These are phyloP conservation scores for Malacosoma neustria DNA, from an alignment of 2,888 invertebrate genomes.

Conservation along the genomic window DNA sequence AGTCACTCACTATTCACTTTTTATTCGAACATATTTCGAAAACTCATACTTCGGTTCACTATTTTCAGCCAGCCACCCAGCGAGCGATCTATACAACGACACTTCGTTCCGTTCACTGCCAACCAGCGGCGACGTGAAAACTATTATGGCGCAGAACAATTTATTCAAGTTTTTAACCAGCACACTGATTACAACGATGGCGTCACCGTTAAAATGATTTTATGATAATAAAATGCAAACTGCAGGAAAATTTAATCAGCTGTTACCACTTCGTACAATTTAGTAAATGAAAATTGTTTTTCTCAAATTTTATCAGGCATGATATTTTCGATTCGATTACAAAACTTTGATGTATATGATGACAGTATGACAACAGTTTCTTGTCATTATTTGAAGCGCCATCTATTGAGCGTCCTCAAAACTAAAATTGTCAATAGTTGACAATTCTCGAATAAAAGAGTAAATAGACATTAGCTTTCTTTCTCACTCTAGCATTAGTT, in stretches of 20 bases:
- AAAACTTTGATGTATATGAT: no score
- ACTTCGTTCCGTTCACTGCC: conserved; percentile 72
- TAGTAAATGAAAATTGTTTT: not conserved
- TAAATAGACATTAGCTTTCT: no score
- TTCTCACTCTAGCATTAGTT: no score
- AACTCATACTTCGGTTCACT: conserved; percentile 73
- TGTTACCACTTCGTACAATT: not conserved
- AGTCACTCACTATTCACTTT: conserved; percentile 70
- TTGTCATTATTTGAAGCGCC: no score
- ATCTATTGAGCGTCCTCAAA: no score
- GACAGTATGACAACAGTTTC: no score
- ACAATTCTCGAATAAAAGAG: no score
- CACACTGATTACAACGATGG: conserved; percentile 25
- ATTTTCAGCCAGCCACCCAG: conserved; percentile 70
- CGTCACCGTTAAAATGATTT: conserved; percentile 14
- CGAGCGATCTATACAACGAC: conserved; percentile 70
- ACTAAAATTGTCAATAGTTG: no score
- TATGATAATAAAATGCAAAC: not conserved
- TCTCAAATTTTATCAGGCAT: no score
- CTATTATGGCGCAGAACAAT: conserved; percentile 36
- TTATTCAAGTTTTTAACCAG: conserved; percentile 24
- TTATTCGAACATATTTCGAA: conserved; percentile 73
- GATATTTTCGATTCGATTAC: no score
- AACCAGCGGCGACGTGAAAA: conserved; percentile 43
- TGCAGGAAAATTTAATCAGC: not conserved